These are phyloP conservation scores for Turritopsis rubra DNA, from an alignment of 30 jellyfish, hydroid and myxozoan genomes.

Conservation along the genomic window DNA sequence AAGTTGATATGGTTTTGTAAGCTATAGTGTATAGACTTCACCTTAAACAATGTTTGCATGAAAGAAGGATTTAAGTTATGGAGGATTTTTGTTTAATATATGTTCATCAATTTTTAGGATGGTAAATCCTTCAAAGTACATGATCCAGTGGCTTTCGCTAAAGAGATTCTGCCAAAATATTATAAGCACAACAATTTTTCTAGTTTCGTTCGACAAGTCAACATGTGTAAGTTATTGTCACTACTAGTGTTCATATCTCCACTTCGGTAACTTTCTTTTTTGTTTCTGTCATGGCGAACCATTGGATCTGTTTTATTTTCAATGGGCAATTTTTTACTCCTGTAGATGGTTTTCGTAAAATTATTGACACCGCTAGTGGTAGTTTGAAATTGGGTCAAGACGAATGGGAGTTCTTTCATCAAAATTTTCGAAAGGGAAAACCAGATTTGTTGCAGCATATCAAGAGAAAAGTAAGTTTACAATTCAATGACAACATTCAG, in stretches of 20 bases:
- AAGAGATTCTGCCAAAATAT: constrained; percentile 64
- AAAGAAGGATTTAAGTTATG: too few species aligned
- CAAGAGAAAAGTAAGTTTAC: constrained; percentile 81
- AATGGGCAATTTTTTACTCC: too few species aligned
- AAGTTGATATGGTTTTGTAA: too few species aligned
- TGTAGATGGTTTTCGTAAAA: constrained; percentile 91
- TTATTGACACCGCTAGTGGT: constrained; percentile 72
- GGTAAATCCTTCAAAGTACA: constrained; percentile 31
- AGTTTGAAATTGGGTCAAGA: constrained; percentile 77
- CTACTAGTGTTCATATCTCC: neutral
- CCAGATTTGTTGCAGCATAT: constrained; percentile 50
- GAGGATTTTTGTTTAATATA: neutral
- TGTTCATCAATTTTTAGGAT: constrained; percentile 4
- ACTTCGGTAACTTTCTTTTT: neutral
- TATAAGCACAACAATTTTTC: constrained; percentile 96
- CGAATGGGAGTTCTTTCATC: constrained; percentile 98
- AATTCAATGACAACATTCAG: too few species aligned
- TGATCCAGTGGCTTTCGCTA: constrained; percentile 34
- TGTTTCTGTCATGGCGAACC: too few species aligned
- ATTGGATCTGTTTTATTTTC: too few species aligned
- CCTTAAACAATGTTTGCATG: too few species aligned
- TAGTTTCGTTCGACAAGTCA: constrained; percentile 96
- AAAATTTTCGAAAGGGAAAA: constrained; percentile 45
- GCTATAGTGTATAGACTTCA: too few species aligned
- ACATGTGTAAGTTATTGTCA: constrained; percentile 81